Conservation (phyloP, 2,113 vertebrate species). For the Bufo bufo region DNA sequence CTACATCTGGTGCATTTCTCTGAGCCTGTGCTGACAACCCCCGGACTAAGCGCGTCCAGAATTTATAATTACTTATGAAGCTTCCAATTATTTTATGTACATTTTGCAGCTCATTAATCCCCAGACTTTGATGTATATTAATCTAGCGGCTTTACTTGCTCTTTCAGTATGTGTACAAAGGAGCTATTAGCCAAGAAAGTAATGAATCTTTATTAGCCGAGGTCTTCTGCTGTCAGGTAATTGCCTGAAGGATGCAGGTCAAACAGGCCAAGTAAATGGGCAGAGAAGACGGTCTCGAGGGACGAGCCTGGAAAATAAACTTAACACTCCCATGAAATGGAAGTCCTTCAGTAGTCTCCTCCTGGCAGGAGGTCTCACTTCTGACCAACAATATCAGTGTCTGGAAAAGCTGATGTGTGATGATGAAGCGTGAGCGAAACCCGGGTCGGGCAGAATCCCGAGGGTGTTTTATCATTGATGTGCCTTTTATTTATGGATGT, state of each 20-base stretch:
- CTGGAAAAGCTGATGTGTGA: too few relatives aligned
- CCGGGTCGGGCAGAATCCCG: too few relatives aligned
- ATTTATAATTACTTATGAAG: neutral
- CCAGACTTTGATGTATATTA: conserved; percentile 14
- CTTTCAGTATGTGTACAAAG: conserved; percentile 9
- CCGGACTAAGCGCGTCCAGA: neutral
- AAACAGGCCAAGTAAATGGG: neutral
- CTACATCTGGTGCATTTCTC: neutral
- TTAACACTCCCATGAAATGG: neutral
- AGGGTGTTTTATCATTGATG: too few relatives aligned
- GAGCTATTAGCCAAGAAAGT: conserved; percentile 8
- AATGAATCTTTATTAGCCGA: conserved; percentile 20
- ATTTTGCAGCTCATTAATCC: neutral
- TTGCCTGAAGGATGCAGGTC: conserved; percentile 4
- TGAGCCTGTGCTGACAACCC: neutral
- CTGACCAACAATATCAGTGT: too few relatives aligned
- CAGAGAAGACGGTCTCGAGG: neutral
- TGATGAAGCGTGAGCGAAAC: too few relatives aligned
- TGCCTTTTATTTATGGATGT: too few relatives aligned
- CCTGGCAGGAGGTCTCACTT: neutral
- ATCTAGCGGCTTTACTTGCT: neutral
- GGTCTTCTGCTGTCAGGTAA: neutral
- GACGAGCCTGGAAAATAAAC: neutral
- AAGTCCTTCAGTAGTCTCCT: neutral
- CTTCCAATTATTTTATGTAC: neutral